Evolutionary conservation across 2,888 invertebrate genomes (phyloP), one percentile per base, ranked within the genome.

Genomic region (Dynastes hyllus): DNA sequence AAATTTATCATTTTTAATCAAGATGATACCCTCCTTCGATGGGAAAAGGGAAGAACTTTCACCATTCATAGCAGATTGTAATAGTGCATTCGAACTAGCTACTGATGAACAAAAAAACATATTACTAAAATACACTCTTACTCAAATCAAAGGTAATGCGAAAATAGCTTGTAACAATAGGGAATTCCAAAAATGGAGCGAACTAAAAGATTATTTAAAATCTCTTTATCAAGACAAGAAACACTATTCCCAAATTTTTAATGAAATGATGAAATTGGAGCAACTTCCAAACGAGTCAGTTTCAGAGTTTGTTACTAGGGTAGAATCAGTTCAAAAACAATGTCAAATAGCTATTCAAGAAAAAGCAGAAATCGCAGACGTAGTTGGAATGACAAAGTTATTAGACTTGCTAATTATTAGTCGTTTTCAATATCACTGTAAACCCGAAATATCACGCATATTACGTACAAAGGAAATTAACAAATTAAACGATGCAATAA

Each of bases 401-500:
- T 61, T 61, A 61, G 61, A 61, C 8, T 8, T 61, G 11, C 27
- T 61, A 2, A 61, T 61, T 11, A 6, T 75, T 85, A 65, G 84
- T 84, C 63, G 84, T 85, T 73, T 86, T 86, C 50, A 50, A 16
- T 67, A 50, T 50, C 67, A 50, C 22, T 66, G 66, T 16, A 66
- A 66, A 16, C n/a, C 66, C 2, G 58, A 66, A 45, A 66, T 66
- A n/a, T 66, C 66, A 8, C 37, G 40, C n/a, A 66, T 66, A 13
- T 67, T 67, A 50, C 40, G 45, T 16, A 45, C 85, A 6, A 85
- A 85, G 81, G 85, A 81, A 81, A 85, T 83, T 8, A 70, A 53
- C 27, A 79, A 80, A 0, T 80, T 86, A n/a, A 84, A 84, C 78
- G 84, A 85, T 8, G 85, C 85, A 0, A 80, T 86, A 9, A 82